phyloP scores from a whole-genome alignment of 2,113 vertebrate species.

The Henicopernis longicauda region DNA sequence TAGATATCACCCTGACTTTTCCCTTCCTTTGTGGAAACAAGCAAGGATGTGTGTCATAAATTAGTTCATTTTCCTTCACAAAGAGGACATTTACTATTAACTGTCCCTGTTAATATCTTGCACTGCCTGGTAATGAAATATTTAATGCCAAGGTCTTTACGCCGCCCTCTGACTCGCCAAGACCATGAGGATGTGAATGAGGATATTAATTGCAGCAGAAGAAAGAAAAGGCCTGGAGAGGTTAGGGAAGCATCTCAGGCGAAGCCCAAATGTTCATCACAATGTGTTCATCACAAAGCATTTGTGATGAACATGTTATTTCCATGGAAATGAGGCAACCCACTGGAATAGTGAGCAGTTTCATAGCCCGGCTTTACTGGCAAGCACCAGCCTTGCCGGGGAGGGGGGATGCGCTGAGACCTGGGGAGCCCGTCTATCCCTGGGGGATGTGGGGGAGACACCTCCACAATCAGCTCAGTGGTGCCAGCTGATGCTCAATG shows the following conservation, averaged over 20 bases:
- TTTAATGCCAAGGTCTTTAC: neutral
- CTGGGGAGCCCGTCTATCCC: accelerated
- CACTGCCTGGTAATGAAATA: neutral
- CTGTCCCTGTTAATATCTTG: neutral
- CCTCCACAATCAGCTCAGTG: neutral
- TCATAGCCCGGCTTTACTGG: neutral
- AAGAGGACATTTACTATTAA: neutral
- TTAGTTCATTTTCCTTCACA: neutral
- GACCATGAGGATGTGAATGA: neutral
- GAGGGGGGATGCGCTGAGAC: neutral
- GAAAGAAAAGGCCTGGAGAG: neutral
- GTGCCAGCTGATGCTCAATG: neutral
- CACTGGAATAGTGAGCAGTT: neutral
- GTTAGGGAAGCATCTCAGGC: neutral
- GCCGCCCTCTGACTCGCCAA: neutral
- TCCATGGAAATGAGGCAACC: neutral
- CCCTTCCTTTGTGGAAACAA: neutral
- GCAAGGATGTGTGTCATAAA: neutral
- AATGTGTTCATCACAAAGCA: neutral
- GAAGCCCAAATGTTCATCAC: neutral
- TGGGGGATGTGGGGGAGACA: neutral
- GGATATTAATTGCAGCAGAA: neutral
- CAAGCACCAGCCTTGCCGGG: neutral
- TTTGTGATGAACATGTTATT: neutral
- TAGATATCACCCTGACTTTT: neutral